Evolutionary conservation across 2,113 vertebrate genomes (phyloP).

Genomic region (Notothenia coriiceps): DNA sequence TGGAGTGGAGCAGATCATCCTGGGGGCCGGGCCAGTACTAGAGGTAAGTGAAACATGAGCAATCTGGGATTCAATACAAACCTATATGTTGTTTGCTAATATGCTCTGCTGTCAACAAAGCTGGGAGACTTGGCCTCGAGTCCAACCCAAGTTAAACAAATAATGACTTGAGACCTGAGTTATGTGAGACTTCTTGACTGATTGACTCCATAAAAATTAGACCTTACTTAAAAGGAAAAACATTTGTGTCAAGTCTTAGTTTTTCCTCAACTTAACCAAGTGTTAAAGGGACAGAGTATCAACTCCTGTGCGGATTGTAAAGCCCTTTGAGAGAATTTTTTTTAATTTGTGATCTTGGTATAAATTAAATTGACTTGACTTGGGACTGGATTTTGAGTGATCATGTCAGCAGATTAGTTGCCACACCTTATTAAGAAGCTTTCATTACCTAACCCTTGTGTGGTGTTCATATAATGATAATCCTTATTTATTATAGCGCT

Average conservation of each 20-base stretch:
- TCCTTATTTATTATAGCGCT: too few species aligned
- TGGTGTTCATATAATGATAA: too few species aligned
- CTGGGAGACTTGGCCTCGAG: neutral
- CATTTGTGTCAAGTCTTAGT: neutral
- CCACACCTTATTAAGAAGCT: neutral
- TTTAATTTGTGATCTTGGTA: neutral
- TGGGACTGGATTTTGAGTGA: neutral
- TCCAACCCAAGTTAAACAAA: neutral
- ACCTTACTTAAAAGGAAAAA: neutral
- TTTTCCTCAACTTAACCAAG: too few species aligned
- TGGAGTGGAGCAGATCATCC: slow-evolving; percentile 98
- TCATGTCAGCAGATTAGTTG: neutral
- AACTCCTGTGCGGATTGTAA: neutral
- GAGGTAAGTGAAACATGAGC: slow-evolving; percentile 87
- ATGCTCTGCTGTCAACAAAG: neutral
- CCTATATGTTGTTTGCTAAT: neutral
- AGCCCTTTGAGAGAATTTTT: neutral
- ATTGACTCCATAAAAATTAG: neutral
- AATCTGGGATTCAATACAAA: neutral
- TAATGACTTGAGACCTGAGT: neutral
- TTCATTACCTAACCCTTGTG: neutral
- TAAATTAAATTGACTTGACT: neutral
- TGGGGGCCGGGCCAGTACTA: slow-evolving; percentile 97
- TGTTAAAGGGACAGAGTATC: neutral
- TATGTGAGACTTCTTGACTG: neutral